Evolutionary conservation across 1,140 invertebrate genomes (phyloP).

Genomic region (Temnothorax nylanderi): DNA sequence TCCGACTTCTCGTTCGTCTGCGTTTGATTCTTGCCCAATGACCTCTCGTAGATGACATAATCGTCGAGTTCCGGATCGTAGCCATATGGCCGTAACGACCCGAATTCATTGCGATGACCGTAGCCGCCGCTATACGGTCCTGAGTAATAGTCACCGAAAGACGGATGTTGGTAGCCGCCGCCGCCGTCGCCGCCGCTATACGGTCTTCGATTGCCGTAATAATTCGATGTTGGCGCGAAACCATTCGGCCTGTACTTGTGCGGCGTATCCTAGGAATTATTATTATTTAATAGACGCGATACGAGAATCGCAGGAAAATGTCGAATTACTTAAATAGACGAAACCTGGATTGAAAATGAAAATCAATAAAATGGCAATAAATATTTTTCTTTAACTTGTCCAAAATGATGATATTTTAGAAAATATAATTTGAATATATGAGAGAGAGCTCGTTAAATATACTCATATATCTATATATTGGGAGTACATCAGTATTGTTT

Average conservation of each 20-base stretch:
- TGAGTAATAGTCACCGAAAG: slow-evolving; percentile 60
- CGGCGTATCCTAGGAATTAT: slow-evolving; percentile 40
- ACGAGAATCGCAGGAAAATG: not conserved
- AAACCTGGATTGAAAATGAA: slow-evolving; percentile 1
- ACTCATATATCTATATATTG: not conserved
- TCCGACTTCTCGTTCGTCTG: not conserved
- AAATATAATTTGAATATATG: not conserved
- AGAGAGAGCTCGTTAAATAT: not conserved
- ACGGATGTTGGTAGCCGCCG: slow-evolving; percentile 59
- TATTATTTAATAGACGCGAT: not conserved
- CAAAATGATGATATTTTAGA: not conserved
- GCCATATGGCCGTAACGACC: slow-evolving; percentile 52
- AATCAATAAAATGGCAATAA: not conserved
- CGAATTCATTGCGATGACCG: slow-evolving; percentile 49
- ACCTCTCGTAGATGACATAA: slow-evolving; percentile 62
- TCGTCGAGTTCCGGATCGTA: slow-evolving; percentile 58
- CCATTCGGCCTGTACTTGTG: slow-evolving; percentile 51
- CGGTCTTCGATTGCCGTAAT: slow-evolving; percentile 69
- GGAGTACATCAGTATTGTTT: not conserved
- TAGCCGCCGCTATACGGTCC: slow-evolving; percentile 7
- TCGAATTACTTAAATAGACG: not conserved
- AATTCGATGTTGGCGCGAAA: slow-evolving; percentile 58
- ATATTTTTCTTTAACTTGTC: not conserved
- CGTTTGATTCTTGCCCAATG: slow-evolving; percentile 65
- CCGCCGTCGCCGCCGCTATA: not conserved